These are phyloP conservation scores for Parasteatoda tepidariorum DNA, from an alignment of 1,140 invertebrate genomes.

Conservation along the genomic window DNA sequence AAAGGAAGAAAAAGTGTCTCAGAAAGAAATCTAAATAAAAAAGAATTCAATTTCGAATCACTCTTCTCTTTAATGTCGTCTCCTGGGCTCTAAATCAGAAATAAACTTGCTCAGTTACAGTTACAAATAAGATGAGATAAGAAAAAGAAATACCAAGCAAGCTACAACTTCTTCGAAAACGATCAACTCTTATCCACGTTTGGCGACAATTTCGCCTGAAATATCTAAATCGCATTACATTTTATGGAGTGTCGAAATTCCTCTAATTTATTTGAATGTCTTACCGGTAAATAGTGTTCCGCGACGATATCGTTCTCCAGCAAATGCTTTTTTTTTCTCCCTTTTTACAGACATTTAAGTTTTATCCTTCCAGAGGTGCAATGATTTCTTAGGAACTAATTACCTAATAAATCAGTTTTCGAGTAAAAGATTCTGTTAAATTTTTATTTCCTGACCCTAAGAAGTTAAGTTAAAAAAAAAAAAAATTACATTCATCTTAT, in stretches of 20 bases:
- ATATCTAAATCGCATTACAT: slow-evolving; percentile 56
- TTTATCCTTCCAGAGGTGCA: background rate
- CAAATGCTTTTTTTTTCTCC: background rate
- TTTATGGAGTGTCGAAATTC: slow-evolving; percentile 47
- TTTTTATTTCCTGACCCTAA: too few relatives aligned
- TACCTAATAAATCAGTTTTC: slow-evolving; percentile 51
- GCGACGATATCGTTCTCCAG: slow-evolving; percentile 10
- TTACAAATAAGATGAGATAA: background rate
- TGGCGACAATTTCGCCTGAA: slow-evolving; percentile 1
- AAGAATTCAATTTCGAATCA: background rate
- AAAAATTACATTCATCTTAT: too few relatives aligned
- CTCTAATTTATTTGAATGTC: slow-evolving; percentile 57
- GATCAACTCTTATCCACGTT: background rate
- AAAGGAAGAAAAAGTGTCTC: background rate
- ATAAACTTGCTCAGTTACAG: background rate
- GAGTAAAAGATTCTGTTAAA: slow-evolving; percentile 38
- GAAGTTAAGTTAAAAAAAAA: too few relatives aligned
- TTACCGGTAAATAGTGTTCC: slow-evolving; percentile 25
- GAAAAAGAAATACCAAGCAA: background rate
- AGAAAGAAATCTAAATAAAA: background rate
- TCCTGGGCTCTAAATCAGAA: background rate
- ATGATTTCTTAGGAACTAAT: slow-evolving; percentile 21
- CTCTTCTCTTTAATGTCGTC: background rate
- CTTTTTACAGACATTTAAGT: background rate
- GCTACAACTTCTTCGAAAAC: slow-evolving; percentile 16